Evolutionary conservation across 2,113 vertebrate genomes (phyloP).

Genomic region (Cryptomyrus ogoouensis): DNA sequence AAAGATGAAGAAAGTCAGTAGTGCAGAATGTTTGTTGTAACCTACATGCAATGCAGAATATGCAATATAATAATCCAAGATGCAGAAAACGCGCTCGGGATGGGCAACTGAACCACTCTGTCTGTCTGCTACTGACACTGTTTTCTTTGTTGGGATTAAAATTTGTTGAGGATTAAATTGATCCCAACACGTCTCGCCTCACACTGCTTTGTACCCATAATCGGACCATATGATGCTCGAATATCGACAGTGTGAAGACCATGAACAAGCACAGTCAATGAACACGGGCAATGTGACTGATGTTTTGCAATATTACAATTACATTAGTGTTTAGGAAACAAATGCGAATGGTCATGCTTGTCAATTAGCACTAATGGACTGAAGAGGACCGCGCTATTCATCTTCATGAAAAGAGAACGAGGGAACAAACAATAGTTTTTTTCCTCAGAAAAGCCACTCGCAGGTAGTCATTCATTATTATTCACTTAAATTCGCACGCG

Average conservation of each 20-base stretch:
- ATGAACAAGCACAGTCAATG: background rate
- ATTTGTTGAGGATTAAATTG: background rate
- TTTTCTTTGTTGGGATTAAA: background rate
- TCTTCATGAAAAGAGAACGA: background rate
- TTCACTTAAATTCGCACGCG: background rate
- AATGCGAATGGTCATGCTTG: constrained; percentile 14
- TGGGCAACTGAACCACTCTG: background rate
- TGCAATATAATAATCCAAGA: background rate
- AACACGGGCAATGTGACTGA: background rate
- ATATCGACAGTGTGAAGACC: background rate
- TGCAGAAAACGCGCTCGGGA: background rate
- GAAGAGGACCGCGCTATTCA: background rate
- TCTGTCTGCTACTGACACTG: background rate
- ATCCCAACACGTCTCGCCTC: background rate
- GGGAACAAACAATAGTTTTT: background rate
- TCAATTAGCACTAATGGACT: constrained; percentile 18
- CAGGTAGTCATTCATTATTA: constrained; percentile 1
- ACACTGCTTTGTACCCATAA: background rate
- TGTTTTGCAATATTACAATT: constrained; percentile 1
- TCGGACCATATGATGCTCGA: background rate
- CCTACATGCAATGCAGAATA: background rate
- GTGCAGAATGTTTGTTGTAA: background rate
- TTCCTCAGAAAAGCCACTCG: background rate
- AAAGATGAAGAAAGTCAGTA: background rate
- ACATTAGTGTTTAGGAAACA: background rate